These are phyloP conservation scores for Mallotus villosus DNA, from an alignment of 2,797 vertebrate genomes.

Conservation along the genomic window DNA sequence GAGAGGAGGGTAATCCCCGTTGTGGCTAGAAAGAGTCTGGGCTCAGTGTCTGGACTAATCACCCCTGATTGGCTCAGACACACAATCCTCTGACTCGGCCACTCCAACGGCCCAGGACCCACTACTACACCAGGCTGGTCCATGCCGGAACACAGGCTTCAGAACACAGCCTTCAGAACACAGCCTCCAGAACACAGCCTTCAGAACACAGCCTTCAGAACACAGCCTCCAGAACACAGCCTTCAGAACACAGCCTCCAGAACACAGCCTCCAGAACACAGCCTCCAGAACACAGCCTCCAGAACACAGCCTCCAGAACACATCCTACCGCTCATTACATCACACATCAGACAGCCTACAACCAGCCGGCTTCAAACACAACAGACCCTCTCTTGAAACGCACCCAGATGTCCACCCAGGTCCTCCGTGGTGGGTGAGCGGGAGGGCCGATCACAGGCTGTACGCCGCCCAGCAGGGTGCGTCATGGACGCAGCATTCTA, in stretches of 20 bases:
- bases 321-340: slow-evolving; percentile 7
- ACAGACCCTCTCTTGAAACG: slow-evolving; percentile 5
- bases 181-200: too few relatives aligned
- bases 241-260: slow-evolving; percentile 23
- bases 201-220: too few relatives aligned
- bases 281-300: background rate
- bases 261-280: slow-evolving; percentile 11
- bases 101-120: slow-evolving; percentile 30
- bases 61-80: slow-evolving; percentile 67
- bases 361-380: too few relatives aligned
- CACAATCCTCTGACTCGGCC: slow-evolving; percentile 64
- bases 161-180: too few relatives aligned
- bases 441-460: too few relatives aligned
- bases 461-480: too few relatives aligned
- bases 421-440: too few relatives aligned
- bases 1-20: slow-evolving; percentile 49
- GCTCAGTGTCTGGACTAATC: slow-evolving; percentile 64
- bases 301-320: slow-evolving; percentile 11
- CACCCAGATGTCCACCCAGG: slow-evolving; percentile 15
- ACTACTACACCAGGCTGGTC: slow-evolving; percentile 12
- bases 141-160: too few relatives aligned
- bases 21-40: slow-evolving; percentile 47
- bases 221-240: too few relatives aligned
- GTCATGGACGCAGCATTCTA: background rate
- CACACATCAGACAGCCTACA: too few relatives aligned